Conservation (phyloP, 2,888 invertebrate genomes). For the Diabrotica balteata region DNA sequence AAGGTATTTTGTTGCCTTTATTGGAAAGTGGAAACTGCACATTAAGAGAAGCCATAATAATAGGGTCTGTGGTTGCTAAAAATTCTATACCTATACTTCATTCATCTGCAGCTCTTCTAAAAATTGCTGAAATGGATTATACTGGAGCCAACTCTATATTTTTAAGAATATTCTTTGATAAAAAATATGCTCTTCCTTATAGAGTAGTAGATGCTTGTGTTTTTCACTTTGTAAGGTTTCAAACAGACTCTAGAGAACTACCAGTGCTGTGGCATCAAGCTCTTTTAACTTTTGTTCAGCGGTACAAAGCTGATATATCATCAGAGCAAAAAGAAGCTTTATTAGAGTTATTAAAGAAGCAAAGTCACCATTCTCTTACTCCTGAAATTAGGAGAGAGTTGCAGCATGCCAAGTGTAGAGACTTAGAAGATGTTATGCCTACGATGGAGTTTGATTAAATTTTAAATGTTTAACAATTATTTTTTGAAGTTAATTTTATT, state of each 20-base stretch:
- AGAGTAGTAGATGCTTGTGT: slow-evolving; percentile 94
- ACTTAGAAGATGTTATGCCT: slow-evolving; percentile 51
- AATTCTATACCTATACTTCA: slow-evolving; percentile 94
- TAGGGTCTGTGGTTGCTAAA: slow-evolving; percentile 89
- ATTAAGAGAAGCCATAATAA: slow-evolving; percentile 92
- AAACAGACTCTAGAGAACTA: slow-evolving; percentile 79
- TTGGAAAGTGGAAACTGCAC: slow-evolving; percentile 92
- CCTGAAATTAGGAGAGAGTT: slow-evolving; percentile 88
- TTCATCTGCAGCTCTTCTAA: slow-evolving; percentile 92
- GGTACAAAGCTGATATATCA: slow-evolving; percentile 94
- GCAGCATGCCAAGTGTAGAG: slow-evolving; percentile 81
- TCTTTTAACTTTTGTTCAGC: slow-evolving; percentile 89
- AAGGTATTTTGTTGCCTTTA: slow-evolving; percentile 78
- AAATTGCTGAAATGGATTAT: slow-evolving; percentile 98
- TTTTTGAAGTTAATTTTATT: too few relatives aligned
- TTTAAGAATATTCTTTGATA: slow-evolving; percentile 91
- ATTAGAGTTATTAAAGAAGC: slow-evolving; percentile 77
- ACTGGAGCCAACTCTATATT: slow-evolving; percentile 96
- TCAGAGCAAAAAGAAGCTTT: slow-evolving; percentile 90
- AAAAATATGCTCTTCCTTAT: slow-evolving; percentile 97
- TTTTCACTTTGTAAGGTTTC: slow-evolving; percentile 93
- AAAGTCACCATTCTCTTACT: slow-evolving; percentile 76
- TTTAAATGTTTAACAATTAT: background rate
- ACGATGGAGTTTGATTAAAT: slow-evolving; percentile 49
- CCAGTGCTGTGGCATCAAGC: slow-evolving; percentile 99